Percentiles rank a stretch among this genome's conserved stretches.
Evolutionary conservation across 2,888 invertebrate genomes (phyloP).

Genomic region (Teleogryllus oceanicus): DNA sequence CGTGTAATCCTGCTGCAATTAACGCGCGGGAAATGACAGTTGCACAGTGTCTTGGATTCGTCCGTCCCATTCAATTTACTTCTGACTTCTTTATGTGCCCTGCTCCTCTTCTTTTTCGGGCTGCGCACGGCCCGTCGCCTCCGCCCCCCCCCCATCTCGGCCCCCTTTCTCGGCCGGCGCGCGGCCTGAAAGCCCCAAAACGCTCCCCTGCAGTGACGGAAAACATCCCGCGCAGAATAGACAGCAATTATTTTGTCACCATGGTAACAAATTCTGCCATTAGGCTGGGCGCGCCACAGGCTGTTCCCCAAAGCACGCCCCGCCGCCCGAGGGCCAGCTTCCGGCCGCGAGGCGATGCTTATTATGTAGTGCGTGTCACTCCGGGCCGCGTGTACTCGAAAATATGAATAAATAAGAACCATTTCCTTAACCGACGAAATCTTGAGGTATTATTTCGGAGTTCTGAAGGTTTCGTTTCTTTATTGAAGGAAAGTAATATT

Average conservation of each 20-base stretch:
- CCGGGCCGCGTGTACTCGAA: no score
- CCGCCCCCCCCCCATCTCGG: not conserved
- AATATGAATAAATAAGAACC: no score
- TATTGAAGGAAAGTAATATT: no score
- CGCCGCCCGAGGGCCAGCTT: not conserved
- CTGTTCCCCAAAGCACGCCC: not conserved
- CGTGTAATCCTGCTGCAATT: not conserved
- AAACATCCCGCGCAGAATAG: constrained; percentile 24
- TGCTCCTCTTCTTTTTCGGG: not conserved
- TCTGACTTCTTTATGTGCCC: not conserved
- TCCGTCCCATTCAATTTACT: constrained; percentile 9
- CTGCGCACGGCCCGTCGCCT: not conserved
- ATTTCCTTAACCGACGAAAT: no score
- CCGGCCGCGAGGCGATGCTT: no score
- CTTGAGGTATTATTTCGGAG: no score
- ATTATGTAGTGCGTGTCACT: no score
- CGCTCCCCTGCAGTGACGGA: not conserved
- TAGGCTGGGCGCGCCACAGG: not conserved
- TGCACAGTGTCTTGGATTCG: not conserved
- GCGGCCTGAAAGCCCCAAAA: not conserved
- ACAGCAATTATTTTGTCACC: constrained; percentile 31
- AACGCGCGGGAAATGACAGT: constrained; percentile 8
- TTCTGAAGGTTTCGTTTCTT: no score
- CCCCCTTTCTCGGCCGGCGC: not conserved
- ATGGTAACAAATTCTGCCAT: constrained; percentile 29